These are phyloP conservation scores for Trichomycterus rosablanca DNA, from an alignment of 2,113 vertebrate species.

Conservation along the genomic window DNA sequence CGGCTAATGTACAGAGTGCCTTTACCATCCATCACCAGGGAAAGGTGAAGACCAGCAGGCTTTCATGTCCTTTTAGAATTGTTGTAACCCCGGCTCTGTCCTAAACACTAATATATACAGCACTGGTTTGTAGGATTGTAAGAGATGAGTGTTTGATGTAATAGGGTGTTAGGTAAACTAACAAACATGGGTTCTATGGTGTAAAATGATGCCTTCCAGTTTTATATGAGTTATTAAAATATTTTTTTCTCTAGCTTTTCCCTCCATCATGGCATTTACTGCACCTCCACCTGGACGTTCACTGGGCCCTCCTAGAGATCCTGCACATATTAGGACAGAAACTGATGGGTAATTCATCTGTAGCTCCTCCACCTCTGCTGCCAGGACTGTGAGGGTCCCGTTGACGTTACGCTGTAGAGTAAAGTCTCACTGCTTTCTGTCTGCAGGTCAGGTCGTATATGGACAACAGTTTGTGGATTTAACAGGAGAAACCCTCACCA, in stretches of 20 bases:
- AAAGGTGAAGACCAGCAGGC: conserved; percentile 73
- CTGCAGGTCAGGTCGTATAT: conserved; percentile 86
- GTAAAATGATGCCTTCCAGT: too few relatives aligned
- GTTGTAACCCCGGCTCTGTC: too few relatives aligned
- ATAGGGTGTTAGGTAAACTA: too few relatives aligned
- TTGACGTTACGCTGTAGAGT: too few relatives aligned
- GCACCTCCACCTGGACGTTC: conserved; percentile 88
- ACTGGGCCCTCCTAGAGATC: conserved; percentile 87
- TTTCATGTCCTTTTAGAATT: neutral
- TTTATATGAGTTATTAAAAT: neutral
- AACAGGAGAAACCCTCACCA: conserved; percentile 87
- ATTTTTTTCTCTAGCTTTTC: conserved; percentile 70
- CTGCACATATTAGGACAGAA: conserved; percentile 82
- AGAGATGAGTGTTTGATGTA: too few relatives aligned
- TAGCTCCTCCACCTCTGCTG: too few relatives aligned
- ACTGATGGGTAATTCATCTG: conserved; percentile 76
- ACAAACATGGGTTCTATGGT: too few relatives aligned
- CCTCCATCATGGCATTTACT: conserved; percentile 92
- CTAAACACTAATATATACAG: too few relatives aligned
- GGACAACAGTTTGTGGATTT: conserved; percentile 84
- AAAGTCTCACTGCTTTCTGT: neutral
- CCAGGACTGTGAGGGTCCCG: too few relatives aligned
- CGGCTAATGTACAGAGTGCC: conserved; percentile 70
- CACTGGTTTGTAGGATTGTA: too few relatives aligned
- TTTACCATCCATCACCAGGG: conserved; percentile 82